phyloP scores from a whole-genome alignment of 2,113 vertebrate species.

The Cheirogaleus medius region DNA sequence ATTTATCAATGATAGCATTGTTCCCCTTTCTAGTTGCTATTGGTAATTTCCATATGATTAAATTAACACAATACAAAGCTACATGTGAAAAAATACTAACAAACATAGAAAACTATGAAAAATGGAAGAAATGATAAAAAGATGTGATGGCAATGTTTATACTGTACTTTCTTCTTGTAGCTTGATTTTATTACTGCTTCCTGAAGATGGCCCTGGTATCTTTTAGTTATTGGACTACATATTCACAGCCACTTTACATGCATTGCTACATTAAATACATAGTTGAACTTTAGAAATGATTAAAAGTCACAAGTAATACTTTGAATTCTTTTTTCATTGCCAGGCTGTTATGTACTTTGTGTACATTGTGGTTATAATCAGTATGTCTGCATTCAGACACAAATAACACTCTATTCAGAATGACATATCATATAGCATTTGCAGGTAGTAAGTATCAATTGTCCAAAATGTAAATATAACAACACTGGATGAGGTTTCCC shows the following conservation, averaged over 20 bases:
- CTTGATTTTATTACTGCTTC: conserved; percentile 26
- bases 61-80: neutral
- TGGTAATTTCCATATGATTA: neutral
- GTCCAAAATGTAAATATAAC: neutral
- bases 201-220: neutral
- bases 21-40: neutral
- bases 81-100: conserved; percentile 11
- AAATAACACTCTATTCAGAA: neutral
- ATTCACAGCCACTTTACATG: neutral
- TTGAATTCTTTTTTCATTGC: neutral
- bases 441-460: neutral
- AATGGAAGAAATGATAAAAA: neutral
- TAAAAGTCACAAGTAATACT: neutral
- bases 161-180: neutral
- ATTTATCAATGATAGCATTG: neutral
- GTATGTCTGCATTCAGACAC: neutral
- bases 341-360: neutral
- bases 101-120: neutral
- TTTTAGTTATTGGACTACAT: neutral
- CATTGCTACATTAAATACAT: neutral
- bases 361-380: neutral
- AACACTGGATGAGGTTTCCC: neutral
- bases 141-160: neutral
- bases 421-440: neutral
- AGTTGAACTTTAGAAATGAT: neutral